These are phyloP conservation scores for Ichneumoninae sp. DNA, from an alignment of 2,888 invertebrate species.

Conservation along the genomic window DNA sequence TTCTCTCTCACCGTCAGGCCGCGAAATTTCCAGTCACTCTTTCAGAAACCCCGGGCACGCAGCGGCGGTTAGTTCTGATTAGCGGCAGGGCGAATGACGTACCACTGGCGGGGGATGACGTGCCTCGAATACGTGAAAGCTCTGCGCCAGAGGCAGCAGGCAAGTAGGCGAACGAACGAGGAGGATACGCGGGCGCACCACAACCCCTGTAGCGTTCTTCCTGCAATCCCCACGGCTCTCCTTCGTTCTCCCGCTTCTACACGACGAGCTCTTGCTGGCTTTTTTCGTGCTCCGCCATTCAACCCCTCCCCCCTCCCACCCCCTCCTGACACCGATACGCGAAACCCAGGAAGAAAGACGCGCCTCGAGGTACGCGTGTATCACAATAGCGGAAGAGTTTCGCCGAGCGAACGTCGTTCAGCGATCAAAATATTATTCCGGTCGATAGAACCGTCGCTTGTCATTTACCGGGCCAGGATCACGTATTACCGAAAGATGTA, in stretches of 20 bases:
- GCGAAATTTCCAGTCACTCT: constrained; percentile 72
- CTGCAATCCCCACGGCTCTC: constrained; percentile 36
- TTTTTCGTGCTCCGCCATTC: constrained; percentile 5
- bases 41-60: constrained; percentile 81
- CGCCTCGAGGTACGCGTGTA: constrained; percentile 28
- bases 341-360: constrained; percentile 22
- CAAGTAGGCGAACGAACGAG: constrained; percentile 55
- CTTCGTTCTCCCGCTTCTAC: constrained; percentile 34
- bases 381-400: constrained; percentile 31
- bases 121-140: constrained; percentile 80
- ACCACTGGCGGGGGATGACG: constrained; percentile 82
- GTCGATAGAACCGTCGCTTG: constrained; percentile 5
- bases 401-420: neutral
- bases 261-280: constrained; percentile 1
- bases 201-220: constrained; percentile 52
- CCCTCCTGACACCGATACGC: constrained; percentile 34
- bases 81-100: constrained; percentile 83
- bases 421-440: constrained; percentile 23
- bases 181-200: constrained; percentile 41
- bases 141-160: constrained; percentile 44
- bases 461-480: neutral
- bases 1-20: constrained; percentile 62
- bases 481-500: constrained; percentile 6
- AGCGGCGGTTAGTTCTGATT: constrained; percentile 84
- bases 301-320: constrained; percentile 2